Base-by-base conservation (phyloP, 2,888 invertebrate genomes). In the Sicus ferrugineus region DNA sequence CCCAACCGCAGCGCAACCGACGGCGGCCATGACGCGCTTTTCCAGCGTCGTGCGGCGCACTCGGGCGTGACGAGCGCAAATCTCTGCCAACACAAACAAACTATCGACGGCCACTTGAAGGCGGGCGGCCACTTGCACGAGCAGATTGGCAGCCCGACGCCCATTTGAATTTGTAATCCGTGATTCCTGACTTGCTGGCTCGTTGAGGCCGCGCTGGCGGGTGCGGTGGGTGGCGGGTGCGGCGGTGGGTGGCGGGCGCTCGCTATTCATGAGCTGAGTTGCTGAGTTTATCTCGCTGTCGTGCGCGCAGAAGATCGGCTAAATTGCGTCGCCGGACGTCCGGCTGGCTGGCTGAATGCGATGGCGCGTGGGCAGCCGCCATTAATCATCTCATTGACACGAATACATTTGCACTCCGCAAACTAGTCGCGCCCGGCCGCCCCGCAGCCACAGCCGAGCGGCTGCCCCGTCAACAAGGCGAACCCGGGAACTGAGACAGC, bases 301-400 rank as follows among this genome's bases (percentile, higher is more conserved):
- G n/a, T 31, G n/a, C 9, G n/a, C 21, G 16, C n/a, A 38, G 42
- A 42, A 16, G 23, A 61, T 7, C 31, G 9, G 66, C 68, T 73
- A 69, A 71, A 73, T 72, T 73, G 75, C 71, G 73, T 74, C 71
- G 72, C 67, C 71, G 81, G 80, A 81, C 75, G 73, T 81, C 81
- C 81, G 67, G 71, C 61, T 74, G 73, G 72, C 74, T 28, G 38
- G n/a, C 66, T 7, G n/a, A 56, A 56, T 56, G 66, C 66, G 30
- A 42, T 38, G 46, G 31, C 46, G 75, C 78, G 77, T 77, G 75
- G 77, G 77, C 76, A 72, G 73, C 74, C 74, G 75, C 59, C 77
- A 79, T 80, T 79, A 80, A 77, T 79, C 80, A 79, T 48, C 48
- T 67, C 9, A 34, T 21, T 59, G 48, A n/a, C n/a, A n/a, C n/a